A percentile compares a stretch with the other conserved stretches of the same genome.
Evolutionary conservation across 2,888 invertebrate genomes (phyloP).

Genomic region (Xestia xanthographa): DNA sequence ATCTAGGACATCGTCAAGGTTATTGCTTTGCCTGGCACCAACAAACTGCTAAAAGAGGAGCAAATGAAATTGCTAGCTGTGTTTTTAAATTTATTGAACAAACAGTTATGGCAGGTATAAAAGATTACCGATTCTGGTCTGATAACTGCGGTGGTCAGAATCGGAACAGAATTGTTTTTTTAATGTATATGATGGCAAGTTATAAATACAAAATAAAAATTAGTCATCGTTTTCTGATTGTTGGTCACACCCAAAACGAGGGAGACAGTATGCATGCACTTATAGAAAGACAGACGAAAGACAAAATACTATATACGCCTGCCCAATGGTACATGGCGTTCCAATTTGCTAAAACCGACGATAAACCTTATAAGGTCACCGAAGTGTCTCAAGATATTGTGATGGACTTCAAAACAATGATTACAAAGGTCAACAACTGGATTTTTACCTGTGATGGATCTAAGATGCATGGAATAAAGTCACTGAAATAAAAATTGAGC

Average conservation of each 20-base stretch:
- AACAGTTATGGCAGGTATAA: slow-evolving; percentile 5
- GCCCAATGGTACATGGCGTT: neutral
- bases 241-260: too few species aligned
- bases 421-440: slow-evolving; percentile 14
- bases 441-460: slow-evolving; percentile 15
- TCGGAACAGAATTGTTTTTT: slow-evolving; percentile 1
- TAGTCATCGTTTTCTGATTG: too few species aligned
- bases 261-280: neutral
- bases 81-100: slow-evolving; percentile 3
- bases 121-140: slow-evolving; percentile 10
- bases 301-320: neutral
- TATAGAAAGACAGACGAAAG: slow-evolving; percentile 4
- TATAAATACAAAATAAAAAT: too few species aligned
- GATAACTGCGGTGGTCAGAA: neutral
- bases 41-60: slow-evolving; percentile 4
- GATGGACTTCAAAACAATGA: slow-evolving; percentile 15
- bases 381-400: slow-evolving; percentile 14
- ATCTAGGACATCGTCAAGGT: neutral
- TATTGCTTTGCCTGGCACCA: slow-evolving; percentile 7
- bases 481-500: too few species aligned
- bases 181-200: too few species aligned
- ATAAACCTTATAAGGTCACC: neutral
- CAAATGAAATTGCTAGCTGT: slow-evolving; percentile 5
- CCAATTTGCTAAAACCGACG: neutral
- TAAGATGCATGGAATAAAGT: slow-evolving; percentile 11